A percentile compares a stretch with the other conserved stretches of the same genome.
phyloP scores from a whole-genome alignment of 2,113 vertebrate genomes.

The Trichomycterus rosablanca region DNA sequence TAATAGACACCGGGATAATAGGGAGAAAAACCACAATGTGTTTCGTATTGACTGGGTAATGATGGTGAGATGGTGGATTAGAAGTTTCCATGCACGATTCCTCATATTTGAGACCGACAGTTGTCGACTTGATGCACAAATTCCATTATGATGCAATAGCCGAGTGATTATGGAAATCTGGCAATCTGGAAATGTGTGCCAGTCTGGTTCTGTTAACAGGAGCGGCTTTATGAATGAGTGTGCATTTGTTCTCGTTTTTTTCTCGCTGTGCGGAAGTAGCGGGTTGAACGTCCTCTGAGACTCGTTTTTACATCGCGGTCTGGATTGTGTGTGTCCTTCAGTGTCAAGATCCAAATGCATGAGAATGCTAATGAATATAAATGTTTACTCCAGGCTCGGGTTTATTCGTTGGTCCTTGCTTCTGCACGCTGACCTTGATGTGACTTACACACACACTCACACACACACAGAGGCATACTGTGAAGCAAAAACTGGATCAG shows the following conservation, averaged over 20 bases:
- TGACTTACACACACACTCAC: no score
- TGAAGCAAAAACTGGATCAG: conserved; percentile 5
- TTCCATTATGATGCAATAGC: no score
- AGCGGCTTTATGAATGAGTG: conserved; percentile 15
- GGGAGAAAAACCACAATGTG: no score
- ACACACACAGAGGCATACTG: conserved; percentile 20
- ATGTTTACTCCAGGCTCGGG: conserved; percentile 1
- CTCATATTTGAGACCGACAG: no score
- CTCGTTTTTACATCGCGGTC: neutral
- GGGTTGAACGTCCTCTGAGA: neutral
- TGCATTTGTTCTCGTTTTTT: conserved; percentile 23
- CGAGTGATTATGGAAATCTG: neutral
- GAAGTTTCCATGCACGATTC: no score
- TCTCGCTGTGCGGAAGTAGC: conserved; percentile 13
- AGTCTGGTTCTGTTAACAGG: conserved; percentile 6
- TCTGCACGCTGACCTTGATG: no score
- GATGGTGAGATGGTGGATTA: no score
- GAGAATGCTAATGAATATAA: neutral
- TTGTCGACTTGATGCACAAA: no score
- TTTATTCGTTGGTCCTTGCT: neutral
- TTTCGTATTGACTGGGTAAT: no score
- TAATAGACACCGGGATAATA: no score
- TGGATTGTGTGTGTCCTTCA: neutral
- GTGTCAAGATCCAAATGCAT: neutral
- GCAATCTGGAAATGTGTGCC: conserved; percentile 6